A percentile compares a stretch with the other conserved stretches of the same genome.
Conservation (phyloP, 2,113 vertebrate genomes). For the Solea senegalensis region DNA sequence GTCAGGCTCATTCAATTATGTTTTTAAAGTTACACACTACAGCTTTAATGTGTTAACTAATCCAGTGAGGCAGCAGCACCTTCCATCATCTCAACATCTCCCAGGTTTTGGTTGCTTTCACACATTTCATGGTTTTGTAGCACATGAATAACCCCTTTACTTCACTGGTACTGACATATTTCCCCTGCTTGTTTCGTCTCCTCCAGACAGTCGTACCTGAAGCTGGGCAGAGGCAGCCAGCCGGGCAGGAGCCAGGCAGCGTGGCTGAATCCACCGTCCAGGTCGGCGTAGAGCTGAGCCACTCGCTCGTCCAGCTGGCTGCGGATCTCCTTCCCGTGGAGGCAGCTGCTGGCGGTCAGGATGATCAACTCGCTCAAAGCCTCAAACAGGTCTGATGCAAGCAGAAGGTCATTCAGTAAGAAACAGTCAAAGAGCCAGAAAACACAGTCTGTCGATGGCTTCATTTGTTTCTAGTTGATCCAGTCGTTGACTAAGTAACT, state of each 20-base stretch:
- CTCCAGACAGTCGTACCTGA: constrained; percentile 84
- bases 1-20: no score
- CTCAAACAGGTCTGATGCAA: constrained; percentile 91
- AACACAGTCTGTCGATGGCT: not conserved
- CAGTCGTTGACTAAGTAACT: no score
- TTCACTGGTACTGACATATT: not conserved
- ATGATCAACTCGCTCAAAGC: constrained; percentile 96
- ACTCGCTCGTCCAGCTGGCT: constrained; percentile 87
- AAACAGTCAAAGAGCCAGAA: not conserved
- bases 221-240: constrained; percentile 97
- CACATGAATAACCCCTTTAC: no score
- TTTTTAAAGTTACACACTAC: no score
- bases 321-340: constrained; percentile 95
- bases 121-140: no score
- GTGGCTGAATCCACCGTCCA: constrained; percentile 95
- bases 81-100: no score
- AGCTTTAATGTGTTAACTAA: no score
- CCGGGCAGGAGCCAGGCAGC: constrained; percentile 95
- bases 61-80: no score
- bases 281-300: constrained; percentile 92
- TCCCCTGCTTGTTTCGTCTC: not conserved
- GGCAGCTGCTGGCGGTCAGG: constrained; percentile 95
- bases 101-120: no score
- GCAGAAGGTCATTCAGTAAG: not conserved
- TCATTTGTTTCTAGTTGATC: not conserved